Percentiles rank a stretch among this genome's conserved stretches.
phyloP scores from a whole-genome alignment of 1,140 invertebrate genomes.

The Apis dorsata region DNA sequence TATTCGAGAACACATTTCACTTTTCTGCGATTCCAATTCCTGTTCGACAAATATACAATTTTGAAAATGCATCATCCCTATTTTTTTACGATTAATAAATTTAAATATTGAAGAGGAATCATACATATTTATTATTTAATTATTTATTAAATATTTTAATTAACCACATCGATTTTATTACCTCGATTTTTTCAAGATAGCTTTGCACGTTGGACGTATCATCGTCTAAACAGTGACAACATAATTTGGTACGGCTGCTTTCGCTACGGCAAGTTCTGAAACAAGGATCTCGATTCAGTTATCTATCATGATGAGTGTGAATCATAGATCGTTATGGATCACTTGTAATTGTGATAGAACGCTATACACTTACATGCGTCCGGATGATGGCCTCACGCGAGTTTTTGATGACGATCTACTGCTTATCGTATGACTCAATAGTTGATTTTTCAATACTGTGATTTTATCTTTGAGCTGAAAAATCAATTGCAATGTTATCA shows the following conservation, averaged over 20 bases:
- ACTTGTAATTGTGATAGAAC: conserved; percentile 38
- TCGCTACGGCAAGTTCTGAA: conserved; percentile 76
- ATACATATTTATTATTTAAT: neutral
- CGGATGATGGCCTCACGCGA: conserved; percentile 67
- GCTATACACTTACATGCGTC: conserved; percentile 66
- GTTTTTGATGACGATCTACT: conserved; percentile 70
- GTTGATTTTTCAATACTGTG: conserved; percentile 71
- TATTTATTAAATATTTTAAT: neutral
- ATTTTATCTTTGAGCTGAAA: conserved; percentile 76
- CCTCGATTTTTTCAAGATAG: conserved; percentile 70
- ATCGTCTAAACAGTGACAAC: conserved; percentile 66
- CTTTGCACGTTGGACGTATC: conserved; percentile 45
- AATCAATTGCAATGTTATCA: neutral
- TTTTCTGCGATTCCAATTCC: conserved; percentile 72
- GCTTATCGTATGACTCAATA: conserved; percentile 72
- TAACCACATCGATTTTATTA: conserved; percentile 41
- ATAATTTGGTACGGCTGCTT: conserved; percentile 68
- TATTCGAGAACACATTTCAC: conserved; percentile 69
- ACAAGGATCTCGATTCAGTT: conserved; percentile 50
- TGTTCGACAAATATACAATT: conserved; percentile 39
- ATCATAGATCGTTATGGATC: conserved; percentile 42
- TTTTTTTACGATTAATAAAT: neutral
- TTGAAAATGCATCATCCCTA: no score
- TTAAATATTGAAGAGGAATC: neutral
- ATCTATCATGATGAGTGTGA: conserved; percentile 42